Evolutionary conservation across 35 echinoderm and acorn worm species (phyloP), one percentile per base, ranked within the genome.

Genomic region (Heliocidaris erythrogramma): DNA sequence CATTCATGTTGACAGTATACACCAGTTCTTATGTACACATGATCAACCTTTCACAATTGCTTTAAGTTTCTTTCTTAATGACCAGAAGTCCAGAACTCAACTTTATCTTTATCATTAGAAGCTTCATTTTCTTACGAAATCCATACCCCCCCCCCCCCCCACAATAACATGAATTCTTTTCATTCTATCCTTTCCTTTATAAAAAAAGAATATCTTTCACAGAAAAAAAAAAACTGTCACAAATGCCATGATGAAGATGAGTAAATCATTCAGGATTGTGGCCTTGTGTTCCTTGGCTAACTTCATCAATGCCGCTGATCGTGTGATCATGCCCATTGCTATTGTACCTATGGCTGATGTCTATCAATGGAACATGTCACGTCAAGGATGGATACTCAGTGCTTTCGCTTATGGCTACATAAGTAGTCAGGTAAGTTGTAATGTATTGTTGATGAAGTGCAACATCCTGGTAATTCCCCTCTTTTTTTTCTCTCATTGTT

Each of bases 331-430:
- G 98, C 98, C 98, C 0, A 99, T 99, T 71, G 98, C 98, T 14
- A 94, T 99, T 1, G 98, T 97, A 31, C 97, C 97, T 3, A 99
- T 99, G 98, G 88, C 97, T 9, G 98, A 99, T 87, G 71, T 90
- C 2, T 99, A 96, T 59, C 86, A 93, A 24, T 99, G 98, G 98
- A 97, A 97, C 59, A 93, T 99, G 21, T 90, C 91, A 27, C 71
- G 95, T 3, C 98, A 99, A 88, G 98, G 98, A 21, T 99, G 98
- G 98, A 96, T 99, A 3, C 94, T 99, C 9, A 99, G 97, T 97
- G 97, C 98, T 21, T 99, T 99, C 94, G 98, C 98, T 27, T 99
- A 96, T 92, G 98, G 98, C 7, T 99, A 99, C 92, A 97, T 99
- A 49, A 99, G 98, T 32, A 99, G 98, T 92, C 98, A 99, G 97